Percentiles rank a stretch among this genome's conserved stretches.
Evolutionary conservation across 2,888 invertebrate genomes (phyloP).

Genomic region (Tanaodytes sp.): DNA sequence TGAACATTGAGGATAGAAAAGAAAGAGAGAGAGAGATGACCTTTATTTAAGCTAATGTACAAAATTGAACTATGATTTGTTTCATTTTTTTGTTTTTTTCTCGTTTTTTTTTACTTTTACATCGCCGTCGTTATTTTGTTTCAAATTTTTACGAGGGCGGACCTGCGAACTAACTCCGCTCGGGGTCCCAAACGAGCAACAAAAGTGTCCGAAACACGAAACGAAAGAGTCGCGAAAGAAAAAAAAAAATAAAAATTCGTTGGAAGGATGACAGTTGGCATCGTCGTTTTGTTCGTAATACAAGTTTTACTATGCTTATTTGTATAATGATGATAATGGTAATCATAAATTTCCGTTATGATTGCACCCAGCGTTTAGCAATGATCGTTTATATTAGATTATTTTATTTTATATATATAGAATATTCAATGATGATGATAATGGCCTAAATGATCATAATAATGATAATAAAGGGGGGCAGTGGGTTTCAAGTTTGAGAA

Average conservation of each 20-base stretch:
- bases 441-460: conserved; percentile 16
- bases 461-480: too few species aligned
- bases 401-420: too few species aligned
- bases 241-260: conserved; percentile 62
- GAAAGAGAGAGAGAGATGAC: conserved; percentile 37
- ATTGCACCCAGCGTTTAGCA: conserved; percentile 49
- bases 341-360: conserved; percentile 22
- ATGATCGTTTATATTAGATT: conserved; percentile 9
- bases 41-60: conserved; percentile 50
- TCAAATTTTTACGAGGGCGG: too few species aligned
- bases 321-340: not conserved
- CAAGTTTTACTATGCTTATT: not conserved
- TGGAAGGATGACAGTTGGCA: conserved; percentile 48
- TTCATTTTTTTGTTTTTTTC: conserved; percentile 16
- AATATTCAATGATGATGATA: conserved; percentile 53
- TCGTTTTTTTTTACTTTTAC: conserved; percentile 32
- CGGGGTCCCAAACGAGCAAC: conserved; percentile 81
- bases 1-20: conserved; percentile 2
- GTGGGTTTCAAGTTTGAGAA: too few species aligned
- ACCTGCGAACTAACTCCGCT: too few species aligned
- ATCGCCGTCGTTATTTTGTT: too few species aligned
- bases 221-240: too few species aligned
- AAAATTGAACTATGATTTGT: conserved; percentile 51
- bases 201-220: conserved; percentile 70
- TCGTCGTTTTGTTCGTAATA: conserved; percentile 43